Base-by-base conservation (phyloP, 2,888 invertebrate species). In the Drosophila hawaiiensis region DNA sequence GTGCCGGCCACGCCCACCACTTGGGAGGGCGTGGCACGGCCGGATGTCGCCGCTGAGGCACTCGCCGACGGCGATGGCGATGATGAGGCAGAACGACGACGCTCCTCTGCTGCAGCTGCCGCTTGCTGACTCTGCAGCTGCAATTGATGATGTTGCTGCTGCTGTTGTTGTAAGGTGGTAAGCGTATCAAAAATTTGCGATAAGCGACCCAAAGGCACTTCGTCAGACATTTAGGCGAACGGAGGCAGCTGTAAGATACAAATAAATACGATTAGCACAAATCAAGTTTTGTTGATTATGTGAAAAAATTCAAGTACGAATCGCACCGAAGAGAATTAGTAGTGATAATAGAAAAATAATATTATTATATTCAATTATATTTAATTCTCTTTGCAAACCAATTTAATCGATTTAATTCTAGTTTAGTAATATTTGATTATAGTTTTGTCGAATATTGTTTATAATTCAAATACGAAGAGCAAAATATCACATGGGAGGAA, bases 141-240 rank as follows among this genome's bases (percentile, higher is more conserved):
- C 93, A 95, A 95, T 75, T 74, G 95, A 73, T 67, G 82, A 25
- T 52, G 89, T 68, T 95, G 94, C 83, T 95, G 94, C 83, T 95
- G 95, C 92, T 96, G 95, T 93, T 96, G 95, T 80, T 81, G 95
- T 78, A 97, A 94, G 93, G 96, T 94, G 78, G 96, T 95, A 91
- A 97, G 94, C 83, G 97, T 97, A 94, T 97, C 97, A 93, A 97
- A 96, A 89, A 97, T 96, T 94, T 97, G 96, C 93, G 97, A 97
- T 93, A 97, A 94, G 92, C 97, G 95, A 91, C 96, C 95, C 93
- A 96, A 95, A 90, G 94, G 94, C 92, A 95, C 94, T 93, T 95
- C 95, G 94, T 95, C 95, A 86, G 95, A 94, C 95, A 95, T 95
- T 92, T 92, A 84, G 66, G 70, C 66, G 55, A 54, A 41, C 63